Percentiles rank a stretch among this genome's conserved stretches.
Evolutionary conservation across 2,888 invertebrate genomes (phyloP).

Genomic region (Thymelicus sylvestris): DNA sequence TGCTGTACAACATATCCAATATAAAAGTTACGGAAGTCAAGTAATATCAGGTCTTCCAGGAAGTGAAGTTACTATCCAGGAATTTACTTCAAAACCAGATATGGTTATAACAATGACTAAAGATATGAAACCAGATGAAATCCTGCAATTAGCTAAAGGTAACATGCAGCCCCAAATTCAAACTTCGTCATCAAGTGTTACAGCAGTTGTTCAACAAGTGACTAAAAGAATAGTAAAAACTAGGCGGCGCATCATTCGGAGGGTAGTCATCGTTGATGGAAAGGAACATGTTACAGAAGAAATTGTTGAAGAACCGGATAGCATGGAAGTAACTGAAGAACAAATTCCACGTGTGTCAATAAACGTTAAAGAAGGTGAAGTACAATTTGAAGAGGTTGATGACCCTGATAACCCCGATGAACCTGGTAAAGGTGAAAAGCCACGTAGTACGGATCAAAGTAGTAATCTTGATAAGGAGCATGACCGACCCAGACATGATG

Average conservation of each 20-base stretch:
- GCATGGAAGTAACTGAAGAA: slow-evolving; percentile 89
- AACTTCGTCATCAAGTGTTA: slow-evolving; percentile 89
- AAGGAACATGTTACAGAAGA: slow-evolving; percentile 94
- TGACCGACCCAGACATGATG: slow-evolving; percentile 29
- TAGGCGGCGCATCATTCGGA: slow-evolving; percentile 89
- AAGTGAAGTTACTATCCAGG: slow-evolving; percentile 86
- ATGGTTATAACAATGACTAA: slow-evolving; percentile 84
- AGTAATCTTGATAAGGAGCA: slow-evolving; percentile 45
- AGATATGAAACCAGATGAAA: slow-evolving; percentile 81
- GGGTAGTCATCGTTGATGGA: slow-evolving; percentile 91
- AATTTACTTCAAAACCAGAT: slow-evolving; percentile 87
- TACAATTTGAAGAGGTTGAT: slow-evolving; percentile 66
- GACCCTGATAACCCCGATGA: slow-evolving; percentile 56
- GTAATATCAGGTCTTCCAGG: slow-evolving; percentile 86
- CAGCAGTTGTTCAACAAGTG: slow-evolving; percentile 92
- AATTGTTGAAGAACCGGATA: slow-evolving; percentile 93
- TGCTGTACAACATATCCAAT: slow-evolving; percentile 85
- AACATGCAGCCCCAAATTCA: slow-evolving; percentile 74
- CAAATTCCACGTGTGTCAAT: slow-evolving; percentile 89
- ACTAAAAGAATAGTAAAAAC: slow-evolving; percentile 91
- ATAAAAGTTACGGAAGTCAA: slow-evolving; percentile 87
- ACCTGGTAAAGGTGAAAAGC: slow-evolving; percentile 51
- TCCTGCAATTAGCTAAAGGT: slow-evolving; percentile 69
- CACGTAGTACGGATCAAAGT: slow-evolving; percentile 46
- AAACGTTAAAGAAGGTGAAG: slow-evolving; percentile 84